A percentile compares a stretch with the other conserved stretches of the same genome.
Evolutionary conservation across 1,140 invertebrate genomes (phyloP).

Genomic region (Drosophila repletoides): DNA sequence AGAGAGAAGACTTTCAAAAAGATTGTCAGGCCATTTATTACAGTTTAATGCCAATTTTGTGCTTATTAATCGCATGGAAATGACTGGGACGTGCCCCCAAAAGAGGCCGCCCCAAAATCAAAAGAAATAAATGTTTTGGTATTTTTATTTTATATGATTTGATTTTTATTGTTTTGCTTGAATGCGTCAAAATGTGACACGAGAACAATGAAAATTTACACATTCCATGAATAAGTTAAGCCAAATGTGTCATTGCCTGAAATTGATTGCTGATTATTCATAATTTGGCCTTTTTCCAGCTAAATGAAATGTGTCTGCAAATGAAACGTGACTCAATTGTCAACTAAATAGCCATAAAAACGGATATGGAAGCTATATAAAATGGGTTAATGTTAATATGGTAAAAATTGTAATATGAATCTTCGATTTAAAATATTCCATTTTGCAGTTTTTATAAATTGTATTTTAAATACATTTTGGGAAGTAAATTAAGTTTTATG

Average conservation of each 20-base stretch:
- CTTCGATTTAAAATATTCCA: not conserved
- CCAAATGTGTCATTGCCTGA: not conserved
- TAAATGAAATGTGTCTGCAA: not conserved
- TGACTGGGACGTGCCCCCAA: slow-evolving; percentile 32
- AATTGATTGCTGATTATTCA: slow-evolving; percentile 24
- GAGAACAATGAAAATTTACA: slow-evolving; percentile 32
- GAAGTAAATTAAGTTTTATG: too few relatives aligned
- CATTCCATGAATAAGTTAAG: slow-evolving; percentile 5
- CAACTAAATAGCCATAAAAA: not conserved
- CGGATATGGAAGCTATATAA: not conserved
- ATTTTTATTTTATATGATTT: slow-evolving; percentile 2
- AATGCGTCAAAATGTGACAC: slow-evolving; percentile 36
- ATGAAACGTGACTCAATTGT: slow-evolving; percentile 19
- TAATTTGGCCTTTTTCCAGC: slow-evolving; percentile 15
- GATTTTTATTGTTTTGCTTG: slow-evolving; percentile 32
- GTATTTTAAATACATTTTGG: too few relatives aligned
- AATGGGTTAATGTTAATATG: not conserved
- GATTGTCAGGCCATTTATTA: slow-evolving; percentile 61
- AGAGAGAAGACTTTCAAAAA: too few relatives aligned
- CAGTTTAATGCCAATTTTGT: slow-evolving; percentile 66
- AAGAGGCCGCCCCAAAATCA: not conserved
- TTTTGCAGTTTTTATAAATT: not conserved
- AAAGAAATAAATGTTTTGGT: not conserved
- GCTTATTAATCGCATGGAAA: slow-evolving; percentile 48
- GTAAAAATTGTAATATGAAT: not conserved